Evolutionary conservation across 2,797 vertebrate species (phyloP), one percentile per base, ranked within the genome.

Genomic region (Rhabdomys pumilio): DNA sequence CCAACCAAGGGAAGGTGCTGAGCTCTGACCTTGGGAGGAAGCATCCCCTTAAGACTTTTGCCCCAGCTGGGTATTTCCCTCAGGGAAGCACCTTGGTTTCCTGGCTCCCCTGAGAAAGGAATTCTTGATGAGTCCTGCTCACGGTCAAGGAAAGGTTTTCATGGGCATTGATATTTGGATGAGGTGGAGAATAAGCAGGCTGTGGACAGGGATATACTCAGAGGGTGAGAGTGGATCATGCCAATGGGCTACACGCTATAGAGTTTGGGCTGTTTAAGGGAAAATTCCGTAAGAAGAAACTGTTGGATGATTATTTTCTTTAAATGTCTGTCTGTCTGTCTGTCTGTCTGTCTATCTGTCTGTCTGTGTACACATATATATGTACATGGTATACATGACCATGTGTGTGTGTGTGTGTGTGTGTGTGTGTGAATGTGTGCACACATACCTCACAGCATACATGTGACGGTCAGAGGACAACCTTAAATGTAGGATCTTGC

Each of bases 91-190:
- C 47, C 55, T 82, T 38, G 0, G 44, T 83, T 73, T 83, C 59
- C 67, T 77, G 61, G n/a, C 12, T 86, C 4, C 26, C 31, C n/a
- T 41, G n/a, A 89, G 55, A 26, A 89, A 92, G 82, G 57, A 88
- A 34, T 65, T 76, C 61, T 34, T 63, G 44, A 69, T 15, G 53
- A 7, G 55, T 15, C 50, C 31, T 79, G n/a, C 9, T 72, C 26
- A 26, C 0, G 3, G 67, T 75, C 55, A 87, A 34, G 50, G 75
- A 34, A 80, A 87, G 17, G 20, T 91, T 76, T 63, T 80, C 31
- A 34, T 8, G 44, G 34, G 38, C 50, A 3, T 89, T 96, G 97
- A 97, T 95, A 88, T 93, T 26, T 24, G 17, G 63, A 13, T 61
- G 65, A 92, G 29, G n/a, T 47, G 24, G 31, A 90, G 72, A 80